Base-by-base conservation (phyloP, 2,113 vertebrate species). In the Otus sunia region DNA sequence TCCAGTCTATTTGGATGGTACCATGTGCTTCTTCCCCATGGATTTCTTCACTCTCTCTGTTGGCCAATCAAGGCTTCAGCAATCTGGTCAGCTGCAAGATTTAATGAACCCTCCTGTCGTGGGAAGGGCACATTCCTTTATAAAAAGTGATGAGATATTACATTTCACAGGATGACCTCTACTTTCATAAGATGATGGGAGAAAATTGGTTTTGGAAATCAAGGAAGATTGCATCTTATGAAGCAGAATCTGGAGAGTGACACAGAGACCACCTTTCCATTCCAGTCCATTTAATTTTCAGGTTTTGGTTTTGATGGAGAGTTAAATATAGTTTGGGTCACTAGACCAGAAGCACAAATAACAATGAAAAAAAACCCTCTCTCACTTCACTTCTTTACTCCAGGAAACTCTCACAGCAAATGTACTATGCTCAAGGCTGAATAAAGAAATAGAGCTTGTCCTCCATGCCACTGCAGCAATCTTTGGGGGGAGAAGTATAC, bases 201-300 rank as follows among this genome's bases (percentile, higher is more conserved):
- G 97, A 97, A 98, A 98, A 97, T 98, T 98, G 96, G 96, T 97
- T 98, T 97, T 96, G 96, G 97, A 97, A 97, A 97, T 97, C 69
- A 78, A 96, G 94, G 95, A 96, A 97, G 96, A 97, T 97, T 97
- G 89, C 90, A 96, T 97, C 95, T 96, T 93, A 85, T 96, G 92
- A 88, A 94, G 90, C 94, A 94, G 94, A 97, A 96, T 95, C 96
- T 81, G 68, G 82, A 92, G 75, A 96, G n/a, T 96, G 95, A 95
- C 97, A 94, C 87, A 43, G 59, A 96, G 59, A 96, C 92, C 95
- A 97, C 94, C 96, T 97, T 96, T 97, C 96, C 59, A 93, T 95
- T 94, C 91, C 92, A 94, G 78, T 88, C 96, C 95, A 94, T 97
- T 97, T 97, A 80, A 86, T 96, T 94, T 94, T 93, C 84, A 92